Evolutionary conservation across 2,888 invertebrate genomes (phyloP), one percentile per base, ranked within the genome.

Genomic region (Crioceris asparagi): DNA sequence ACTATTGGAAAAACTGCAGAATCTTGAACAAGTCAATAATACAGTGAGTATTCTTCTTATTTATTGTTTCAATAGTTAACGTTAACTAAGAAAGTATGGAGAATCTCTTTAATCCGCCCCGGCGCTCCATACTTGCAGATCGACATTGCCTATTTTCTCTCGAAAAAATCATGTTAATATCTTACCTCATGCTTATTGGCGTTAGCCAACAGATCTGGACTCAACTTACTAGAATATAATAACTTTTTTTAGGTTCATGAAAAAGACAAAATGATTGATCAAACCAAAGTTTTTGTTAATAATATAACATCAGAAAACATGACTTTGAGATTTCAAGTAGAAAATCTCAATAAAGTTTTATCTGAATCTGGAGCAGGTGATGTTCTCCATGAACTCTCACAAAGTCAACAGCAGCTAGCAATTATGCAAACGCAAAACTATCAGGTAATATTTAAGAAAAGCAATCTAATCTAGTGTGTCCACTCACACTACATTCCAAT

Each of bases 311-410:
- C 47, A 4, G 57, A 61, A 46, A 59, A 57, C 31, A 44, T 48
- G 12, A 37, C 47, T 2, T 44, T 62, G 2, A 46, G 47, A 23
- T 49, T 46, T 35, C 57, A 62, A 47, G 35, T 61, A 2, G 51
- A 53, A n/a, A 50, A 53, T 14, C 40, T 62, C 32, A 53, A 54
- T 30, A 52, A 54, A 29, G 43, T 58, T 6, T 32, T 61, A 7
- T 43, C 45, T 10, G 54, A 57, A 30, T 50, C 52, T 12, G 59
- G 60, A 7, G 48, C 54, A n/a, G 57, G 57, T 10, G 60, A 61
- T 25, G 46, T 60, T 5, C 44, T 56, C 10, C 55, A 49, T 32
- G 56, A 61, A 45, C 46, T 61, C 18, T 45, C 52, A 3, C 45
- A 45, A n/a, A 49, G 50, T 15, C 55, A 60, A 41, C 57, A 58